A percentile compares a stretch with the other conserved stretches of the same genome.
Conservation (phyloP, 2,797 vertebrate genomes). For the Schizopygopsis malacanthus region DNA sequence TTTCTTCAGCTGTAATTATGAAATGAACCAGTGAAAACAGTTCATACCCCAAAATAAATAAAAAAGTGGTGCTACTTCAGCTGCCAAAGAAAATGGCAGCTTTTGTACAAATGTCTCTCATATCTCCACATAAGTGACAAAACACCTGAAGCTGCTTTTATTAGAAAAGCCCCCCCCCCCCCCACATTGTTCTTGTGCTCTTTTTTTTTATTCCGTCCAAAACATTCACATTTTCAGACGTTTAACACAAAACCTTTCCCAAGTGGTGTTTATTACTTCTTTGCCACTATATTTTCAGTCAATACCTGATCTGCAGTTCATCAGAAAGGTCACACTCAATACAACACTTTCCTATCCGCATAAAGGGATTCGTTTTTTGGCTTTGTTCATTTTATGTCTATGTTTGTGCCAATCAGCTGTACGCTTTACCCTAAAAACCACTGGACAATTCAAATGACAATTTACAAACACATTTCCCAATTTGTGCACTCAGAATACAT, state of each 20-base stretch:
- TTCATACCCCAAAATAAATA: constrained; percentile 69
- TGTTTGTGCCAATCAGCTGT: constrained; percentile 17
- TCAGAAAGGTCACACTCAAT: neutral
- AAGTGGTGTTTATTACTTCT: neutral
- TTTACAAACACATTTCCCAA: constrained; percentile 8
- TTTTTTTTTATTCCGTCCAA: neutral
- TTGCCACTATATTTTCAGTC: neutral
- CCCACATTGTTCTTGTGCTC: constrained; percentile 25
- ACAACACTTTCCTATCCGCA: neutral
- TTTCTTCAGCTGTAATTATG: constrained; percentile 63
- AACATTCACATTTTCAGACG: neutral
- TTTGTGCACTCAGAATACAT: constrained; percentile 3
- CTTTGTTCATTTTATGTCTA: neutral
- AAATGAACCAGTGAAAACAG: constrained; percentile 73
- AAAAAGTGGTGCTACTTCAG: constrained; percentile 76
- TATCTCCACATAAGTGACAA: constrained; percentile 48
- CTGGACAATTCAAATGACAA: neutral
- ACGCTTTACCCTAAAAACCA: neutral
- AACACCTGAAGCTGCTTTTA: constrained; percentile 25
- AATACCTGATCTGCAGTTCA: neutral
- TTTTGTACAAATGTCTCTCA: constrained; percentile 66
- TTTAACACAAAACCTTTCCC: neutral
- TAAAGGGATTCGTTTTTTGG: constrained; percentile 7
- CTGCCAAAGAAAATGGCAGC: constrained; percentile 67
- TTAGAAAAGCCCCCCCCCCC: constrained; percentile 3